Percentiles rank a stretch among this genome's conserved stretches.
phyloP scores from a whole-genome alignment of 2,113 vertebrate species.

The Odontophorus gujanensis region DNA sequence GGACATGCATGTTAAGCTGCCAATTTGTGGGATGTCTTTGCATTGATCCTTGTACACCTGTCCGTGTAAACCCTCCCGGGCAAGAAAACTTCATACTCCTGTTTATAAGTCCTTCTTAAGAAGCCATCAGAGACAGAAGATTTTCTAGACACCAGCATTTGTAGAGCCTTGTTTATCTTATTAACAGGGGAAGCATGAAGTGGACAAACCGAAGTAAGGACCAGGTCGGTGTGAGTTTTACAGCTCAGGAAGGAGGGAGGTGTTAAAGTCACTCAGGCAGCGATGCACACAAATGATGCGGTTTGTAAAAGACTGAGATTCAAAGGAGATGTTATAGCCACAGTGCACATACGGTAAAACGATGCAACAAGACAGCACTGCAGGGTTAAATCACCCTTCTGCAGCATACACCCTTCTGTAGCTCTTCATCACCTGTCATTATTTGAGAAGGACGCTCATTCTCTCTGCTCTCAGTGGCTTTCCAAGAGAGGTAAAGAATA shows the following conservation, averaged over 20 bases:
- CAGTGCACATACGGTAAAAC: not conserved
- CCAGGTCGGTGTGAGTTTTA: not conserved
- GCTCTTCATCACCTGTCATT: not conserved
- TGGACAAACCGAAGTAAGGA: not conserved
- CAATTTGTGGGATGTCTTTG: not conserved
- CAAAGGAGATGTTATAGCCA: not conserved
- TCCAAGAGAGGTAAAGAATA: accelerated
- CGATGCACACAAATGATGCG: not conserved
- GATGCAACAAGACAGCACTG: not conserved
- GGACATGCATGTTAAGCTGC: not conserved
- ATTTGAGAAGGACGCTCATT: accelerated
- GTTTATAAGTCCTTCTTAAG: not conserved
- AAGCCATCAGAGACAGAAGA: not conserved
- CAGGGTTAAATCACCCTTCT: not conserved
- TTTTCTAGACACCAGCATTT: not conserved
- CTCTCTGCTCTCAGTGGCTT: not conserved
- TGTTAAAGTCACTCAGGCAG: not conserved
- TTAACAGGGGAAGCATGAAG: not conserved
- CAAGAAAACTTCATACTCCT: not conserved
- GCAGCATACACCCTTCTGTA: not conserved
- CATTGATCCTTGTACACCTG: not conserved
- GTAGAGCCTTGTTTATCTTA: accelerated
- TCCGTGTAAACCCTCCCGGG: not conserved
- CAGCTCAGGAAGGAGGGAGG: not conserved
- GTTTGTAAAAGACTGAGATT: not conserved